Conservation (phyloP, 2,113 vertebrate species). For the Hippocampus comes region DNA sequence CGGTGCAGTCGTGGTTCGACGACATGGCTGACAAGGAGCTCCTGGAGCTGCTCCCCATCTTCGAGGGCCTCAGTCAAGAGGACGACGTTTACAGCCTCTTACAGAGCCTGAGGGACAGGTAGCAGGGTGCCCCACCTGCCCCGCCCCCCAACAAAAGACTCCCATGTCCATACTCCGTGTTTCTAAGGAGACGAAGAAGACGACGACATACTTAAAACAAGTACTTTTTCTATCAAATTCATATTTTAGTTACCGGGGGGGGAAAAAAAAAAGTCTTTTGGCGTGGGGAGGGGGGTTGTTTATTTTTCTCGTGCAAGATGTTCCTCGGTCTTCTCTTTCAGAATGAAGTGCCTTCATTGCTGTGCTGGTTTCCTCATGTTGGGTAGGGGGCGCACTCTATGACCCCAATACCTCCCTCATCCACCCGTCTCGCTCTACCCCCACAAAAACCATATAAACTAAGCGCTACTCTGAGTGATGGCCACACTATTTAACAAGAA, state of each 20-base stretch:
- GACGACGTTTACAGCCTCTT: slow-evolving; percentile 88
- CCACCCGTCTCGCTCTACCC: background rate
- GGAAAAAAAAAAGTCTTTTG: slow-evolving; percentile 18
- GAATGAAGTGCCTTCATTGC: slow-evolving; percentile 94
- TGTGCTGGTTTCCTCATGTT: slow-evolving; percentile 83
- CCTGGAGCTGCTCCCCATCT: slow-evolving; percentile 94
- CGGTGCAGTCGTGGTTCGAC: slow-evolving; percentile 98
- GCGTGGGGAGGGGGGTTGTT: slow-evolving; percentile 11
- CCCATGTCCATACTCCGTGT: slow-evolving; percentile 67
- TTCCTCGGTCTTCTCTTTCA: slow-evolving; percentile 81
- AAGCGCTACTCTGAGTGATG: background rate
- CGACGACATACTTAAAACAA: slow-evolving; percentile 68
- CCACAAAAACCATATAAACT: slow-evolving; percentile 4
- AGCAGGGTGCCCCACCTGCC: slow-evolving; percentile 64
- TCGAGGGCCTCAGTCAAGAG: slow-evolving; percentile 92
- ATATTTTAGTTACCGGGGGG: slow-evolving; percentile 71
- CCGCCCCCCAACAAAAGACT: slow-evolving; percentile 12
- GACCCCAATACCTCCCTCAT: slow-evolving; percentile 56
- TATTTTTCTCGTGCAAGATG: slow-evolving; percentile 80
- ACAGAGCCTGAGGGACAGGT: slow-evolving; percentile 90
- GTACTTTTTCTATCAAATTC: slow-evolving; percentile 72
- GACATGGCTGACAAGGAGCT: slow-evolving; percentile 96
- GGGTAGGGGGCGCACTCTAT: slow-evolving; percentile 80
- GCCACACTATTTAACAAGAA: background rate
- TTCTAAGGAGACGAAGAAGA: slow-evolving; percentile 51